Conservation (phyloP, 37 sponge, comb jelly and placozoan species). For the Geodia barretti region DNA sequence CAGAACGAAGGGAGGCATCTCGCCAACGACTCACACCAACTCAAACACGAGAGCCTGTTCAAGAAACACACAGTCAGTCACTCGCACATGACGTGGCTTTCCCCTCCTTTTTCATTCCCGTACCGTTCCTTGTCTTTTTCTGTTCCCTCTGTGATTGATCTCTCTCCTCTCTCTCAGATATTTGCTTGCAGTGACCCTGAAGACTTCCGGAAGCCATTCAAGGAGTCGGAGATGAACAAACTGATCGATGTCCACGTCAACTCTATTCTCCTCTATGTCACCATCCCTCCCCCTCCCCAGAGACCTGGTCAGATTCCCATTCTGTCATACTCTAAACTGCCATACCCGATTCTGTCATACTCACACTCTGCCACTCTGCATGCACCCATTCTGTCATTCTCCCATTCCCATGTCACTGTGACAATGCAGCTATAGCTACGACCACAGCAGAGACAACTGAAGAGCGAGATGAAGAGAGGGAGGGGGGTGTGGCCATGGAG, state of each 20-base stretch:
- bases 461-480: background rate
- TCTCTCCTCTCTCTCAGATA: constrained; percentile 25
- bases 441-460: background rate
- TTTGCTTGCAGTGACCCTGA: constrained; percentile 59
- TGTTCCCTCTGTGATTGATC: background rate
- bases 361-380: background rate
- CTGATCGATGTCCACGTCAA: constrained; percentile 71
- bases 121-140: background rate
- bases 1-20: constrained; percentile 60
- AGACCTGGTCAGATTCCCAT: too few species aligned
- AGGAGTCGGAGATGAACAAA: constrained; percentile 40
- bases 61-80: constrained; percentile 51
- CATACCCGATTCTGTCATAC: background rate
- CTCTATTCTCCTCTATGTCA: constrained; percentile 58
- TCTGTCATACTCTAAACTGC: background rate
- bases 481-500: background rate
- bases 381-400: too few species aligned
- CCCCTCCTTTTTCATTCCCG: background rate
- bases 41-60: constrained; percentile 74
- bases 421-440: background rate
- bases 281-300: constrained; percentile 31
- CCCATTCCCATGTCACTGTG: too few species aligned
- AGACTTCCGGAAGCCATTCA: constrained; percentile 37
- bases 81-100: background rate
- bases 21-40: background rate